These are phyloP conservation scores for Chaetodon trifascialis DNA, from an alignment of 2,113 vertebrate species.

Conservation along the genomic window DNA sequence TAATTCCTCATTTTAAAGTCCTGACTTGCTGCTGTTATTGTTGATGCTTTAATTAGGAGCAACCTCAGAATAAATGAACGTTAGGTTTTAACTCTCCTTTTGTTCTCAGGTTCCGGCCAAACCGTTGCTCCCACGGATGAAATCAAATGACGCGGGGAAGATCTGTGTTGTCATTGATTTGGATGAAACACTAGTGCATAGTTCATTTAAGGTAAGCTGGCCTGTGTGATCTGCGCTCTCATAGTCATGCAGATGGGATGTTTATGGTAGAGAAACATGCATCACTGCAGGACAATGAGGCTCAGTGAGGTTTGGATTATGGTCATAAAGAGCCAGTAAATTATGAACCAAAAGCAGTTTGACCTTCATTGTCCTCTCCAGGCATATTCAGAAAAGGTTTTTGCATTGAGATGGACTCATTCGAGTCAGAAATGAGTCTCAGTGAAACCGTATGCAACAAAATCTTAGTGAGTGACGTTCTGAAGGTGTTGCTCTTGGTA, in stretches of 20 bases:
- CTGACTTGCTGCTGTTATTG: background rate
- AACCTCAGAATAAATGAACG: background rate
- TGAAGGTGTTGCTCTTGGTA: background rate
- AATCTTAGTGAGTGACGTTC: background rate
- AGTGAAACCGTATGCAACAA: background rate
- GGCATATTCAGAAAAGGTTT: background rate
- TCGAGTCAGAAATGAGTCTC: too few relatives aligned
- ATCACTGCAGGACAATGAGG: background rate
- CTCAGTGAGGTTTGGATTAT: background rate
- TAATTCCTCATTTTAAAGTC: background rate
- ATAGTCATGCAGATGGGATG: background rate
- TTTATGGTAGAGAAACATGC: background rate
- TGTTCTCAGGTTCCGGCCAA: slow-evolving; percentile 73
- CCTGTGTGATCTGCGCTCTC: background rate
- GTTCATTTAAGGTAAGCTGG: slow-evolving; percentile 87
- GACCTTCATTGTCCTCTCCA: background rate
- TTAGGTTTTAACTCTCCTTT: slow-evolving; percentile 15
- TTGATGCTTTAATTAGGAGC: background rate
- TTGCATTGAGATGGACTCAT: background rate
- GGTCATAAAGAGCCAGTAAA: background rate
- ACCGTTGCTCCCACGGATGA: slow-evolving; percentile 81
- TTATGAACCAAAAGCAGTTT: background rate
- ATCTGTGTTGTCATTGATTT: slow-evolving; percentile 88
- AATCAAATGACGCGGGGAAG: slow-evolving; percentile 82
- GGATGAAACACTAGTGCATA: slow-evolving; percentile 88